Evolutionary conservation across 2,113 vertebrate species (phyloP).

Genomic region (Petroica traversi): DNA sequence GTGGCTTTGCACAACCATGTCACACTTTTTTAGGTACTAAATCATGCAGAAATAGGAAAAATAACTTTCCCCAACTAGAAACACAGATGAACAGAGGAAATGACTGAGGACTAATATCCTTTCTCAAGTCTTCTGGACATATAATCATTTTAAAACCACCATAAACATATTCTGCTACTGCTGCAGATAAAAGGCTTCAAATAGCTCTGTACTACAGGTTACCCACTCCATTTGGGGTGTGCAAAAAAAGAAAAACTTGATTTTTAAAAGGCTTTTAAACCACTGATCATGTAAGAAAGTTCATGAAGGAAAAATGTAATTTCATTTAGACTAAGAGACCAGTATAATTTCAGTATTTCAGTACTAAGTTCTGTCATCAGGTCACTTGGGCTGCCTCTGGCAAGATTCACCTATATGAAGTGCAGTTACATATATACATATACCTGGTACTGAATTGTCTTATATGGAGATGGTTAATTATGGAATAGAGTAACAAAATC

Average conservation of each 20-base stretch:
- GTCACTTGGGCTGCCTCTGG: not conserved
- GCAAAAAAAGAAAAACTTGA: not conserved
- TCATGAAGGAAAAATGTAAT: not conserved
- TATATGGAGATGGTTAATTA: not conserved
- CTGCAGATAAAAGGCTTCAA: not conserved
- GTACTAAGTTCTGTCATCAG: not conserved
- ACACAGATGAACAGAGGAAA: not conserved
- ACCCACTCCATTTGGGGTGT: not conserved
- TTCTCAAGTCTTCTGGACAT: not conserved
- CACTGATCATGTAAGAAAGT: not conserved
- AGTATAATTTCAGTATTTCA: not conserved
- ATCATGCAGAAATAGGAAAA: not conserved
- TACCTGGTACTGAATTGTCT: not conserved
- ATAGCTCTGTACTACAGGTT: not conserved
- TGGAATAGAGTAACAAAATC: not conserved
- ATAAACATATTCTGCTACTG: not conserved
- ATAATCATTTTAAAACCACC: not conserved
- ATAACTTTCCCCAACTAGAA: not conserved
- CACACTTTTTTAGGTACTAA: not conserved
- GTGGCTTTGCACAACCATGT: not conserved
- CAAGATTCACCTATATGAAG: not conserved
- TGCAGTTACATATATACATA: not conserved
- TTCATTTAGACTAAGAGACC: not conserved
- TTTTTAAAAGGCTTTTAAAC: not conserved
- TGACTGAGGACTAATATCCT: not conserved